These are phyloP conservation scores for Galerucella calmariensis DNA, from an alignment of 2,888 invertebrate species.

Conservation along the genomic window DNA sequence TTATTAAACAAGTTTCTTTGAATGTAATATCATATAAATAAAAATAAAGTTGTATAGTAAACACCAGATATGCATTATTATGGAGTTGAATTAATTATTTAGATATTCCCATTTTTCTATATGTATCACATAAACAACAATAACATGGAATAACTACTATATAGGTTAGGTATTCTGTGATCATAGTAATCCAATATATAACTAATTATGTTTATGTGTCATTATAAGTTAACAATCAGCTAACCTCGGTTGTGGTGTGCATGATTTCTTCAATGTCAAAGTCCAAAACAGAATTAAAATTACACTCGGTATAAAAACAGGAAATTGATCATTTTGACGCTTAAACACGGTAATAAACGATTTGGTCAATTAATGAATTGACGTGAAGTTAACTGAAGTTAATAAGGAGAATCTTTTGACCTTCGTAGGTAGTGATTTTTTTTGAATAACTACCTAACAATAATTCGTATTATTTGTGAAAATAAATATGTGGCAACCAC, in stretches of 20 bases:
- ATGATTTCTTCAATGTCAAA: constrained; percentile 1
- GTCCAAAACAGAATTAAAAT: constrained; percentile 8
- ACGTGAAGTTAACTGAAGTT: constrained; percentile 10
- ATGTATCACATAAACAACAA: background rate
- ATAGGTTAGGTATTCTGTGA: background rate
- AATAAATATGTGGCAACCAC: background rate
- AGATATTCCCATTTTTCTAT: too few species aligned
- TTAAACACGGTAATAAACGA: constrained; percentile 11
- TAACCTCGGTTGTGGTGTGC: background rate
- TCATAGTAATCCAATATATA: background rate
- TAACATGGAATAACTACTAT: background rate
- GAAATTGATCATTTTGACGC: constrained; percentile 16
- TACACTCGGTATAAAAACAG: constrained; percentile 11
- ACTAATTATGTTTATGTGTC: background rate
- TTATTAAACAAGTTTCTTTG: too few species aligned
- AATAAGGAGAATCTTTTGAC: constrained; percentile 17
- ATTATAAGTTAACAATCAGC: background rate
- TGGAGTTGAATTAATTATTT: too few species aligned
- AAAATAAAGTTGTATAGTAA: too few species aligned
- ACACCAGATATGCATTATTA: too few species aligned
- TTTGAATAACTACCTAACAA: background rate
- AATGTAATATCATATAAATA: too few species aligned
- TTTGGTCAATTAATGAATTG: constrained; percentile 18
- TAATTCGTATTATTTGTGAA: background rate
- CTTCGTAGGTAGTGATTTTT: constrained; percentile 15